phyloP scores from a whole-genome alignment of 2,888 invertebrate species.

The Athalia circularis region DNA sequence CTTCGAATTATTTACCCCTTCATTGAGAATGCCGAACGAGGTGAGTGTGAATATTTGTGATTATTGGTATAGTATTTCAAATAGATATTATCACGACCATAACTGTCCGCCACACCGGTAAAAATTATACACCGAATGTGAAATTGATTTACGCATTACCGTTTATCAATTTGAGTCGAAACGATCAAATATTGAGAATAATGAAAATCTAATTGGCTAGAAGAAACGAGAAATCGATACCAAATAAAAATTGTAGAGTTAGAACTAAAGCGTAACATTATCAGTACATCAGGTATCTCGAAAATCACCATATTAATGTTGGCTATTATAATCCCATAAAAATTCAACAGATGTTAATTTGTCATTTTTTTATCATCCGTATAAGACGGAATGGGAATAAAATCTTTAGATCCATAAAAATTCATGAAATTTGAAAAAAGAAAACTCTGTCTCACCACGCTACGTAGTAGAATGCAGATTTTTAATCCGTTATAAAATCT shows the following conservation, averaged over 20 bases:
- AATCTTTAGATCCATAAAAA: too few species aligned
- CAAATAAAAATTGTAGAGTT: too few species aligned
- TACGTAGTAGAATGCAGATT: not conserved
- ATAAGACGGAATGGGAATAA: too few species aligned
- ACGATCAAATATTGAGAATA: too few species aligned
- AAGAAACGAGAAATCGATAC: too few species aligned
- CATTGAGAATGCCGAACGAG: conserved; percentile 58
- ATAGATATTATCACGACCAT: not conserved
- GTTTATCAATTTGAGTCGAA: too few species aligned
- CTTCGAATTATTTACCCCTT: conserved; percentile 53
- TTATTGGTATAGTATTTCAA: not conserved
- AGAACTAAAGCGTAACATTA: too few species aligned
- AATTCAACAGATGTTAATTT: conserved; percentile 8
- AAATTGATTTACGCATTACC: too few species aligned
- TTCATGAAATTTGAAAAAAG: not conserved
- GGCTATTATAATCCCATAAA: conserved; percentile 7
- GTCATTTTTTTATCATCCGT: not conserved
- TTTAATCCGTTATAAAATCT: not conserved
- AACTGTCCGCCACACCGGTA: too few species aligned
- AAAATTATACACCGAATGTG: too few species aligned
- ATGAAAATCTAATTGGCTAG: too few species aligned
- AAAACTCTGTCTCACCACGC: not conserved
- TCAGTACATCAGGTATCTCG: too few species aligned
- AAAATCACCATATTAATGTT: not conserved
- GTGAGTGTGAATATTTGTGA: conserved; percentile 55